Percentiles rank a stretch among this genome's conserved stretches.
These are phyloP conservation scores for Hypocryptadius cinnamomeus DNA, from an alignment of 2,113 vertebrate genomes.

Conservation along the genomic window DNA sequence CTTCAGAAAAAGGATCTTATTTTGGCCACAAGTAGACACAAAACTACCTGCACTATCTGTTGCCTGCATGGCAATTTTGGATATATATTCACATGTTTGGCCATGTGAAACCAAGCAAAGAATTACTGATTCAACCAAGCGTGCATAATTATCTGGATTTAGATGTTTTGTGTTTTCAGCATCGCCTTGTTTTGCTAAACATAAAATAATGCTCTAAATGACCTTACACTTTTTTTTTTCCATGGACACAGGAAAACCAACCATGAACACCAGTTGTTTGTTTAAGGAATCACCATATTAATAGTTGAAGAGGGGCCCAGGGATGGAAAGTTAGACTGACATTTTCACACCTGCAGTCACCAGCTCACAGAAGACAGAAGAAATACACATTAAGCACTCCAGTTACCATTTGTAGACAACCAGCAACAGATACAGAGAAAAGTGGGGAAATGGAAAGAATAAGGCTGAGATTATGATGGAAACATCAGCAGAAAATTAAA, in stretches of 20 bases:
- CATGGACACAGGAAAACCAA: not conserved
- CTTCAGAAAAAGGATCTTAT: not conserved
- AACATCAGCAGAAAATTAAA: not conserved
- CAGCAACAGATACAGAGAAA: not conserved
- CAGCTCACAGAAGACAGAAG: not conserved
- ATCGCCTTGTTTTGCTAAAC: not conserved
- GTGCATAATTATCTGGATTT: not conserved
- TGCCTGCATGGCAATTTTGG: not conserved
- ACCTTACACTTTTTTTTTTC: not conserved
- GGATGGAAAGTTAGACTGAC: not conserved
- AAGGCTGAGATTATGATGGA: fast-evolving
- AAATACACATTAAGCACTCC: not conserved
- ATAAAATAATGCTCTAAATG: not conserved
- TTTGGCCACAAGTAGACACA: not conserved
- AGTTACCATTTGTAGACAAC: not conserved
- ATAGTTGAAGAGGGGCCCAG: not conserved
- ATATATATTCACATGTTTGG: not conserved
- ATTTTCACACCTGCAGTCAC: not conserved
- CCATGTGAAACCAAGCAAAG: not conserved
- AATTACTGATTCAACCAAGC: not conserved
- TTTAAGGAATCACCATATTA: not conserved
- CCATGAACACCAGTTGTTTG: not conserved
- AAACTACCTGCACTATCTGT: not conserved
- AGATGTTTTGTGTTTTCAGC: not conserved
- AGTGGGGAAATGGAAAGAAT: not conserved